Conservation (phyloP, 1,140 invertebrate species). For the Trachymyrmex septentrionalis region DNA sequence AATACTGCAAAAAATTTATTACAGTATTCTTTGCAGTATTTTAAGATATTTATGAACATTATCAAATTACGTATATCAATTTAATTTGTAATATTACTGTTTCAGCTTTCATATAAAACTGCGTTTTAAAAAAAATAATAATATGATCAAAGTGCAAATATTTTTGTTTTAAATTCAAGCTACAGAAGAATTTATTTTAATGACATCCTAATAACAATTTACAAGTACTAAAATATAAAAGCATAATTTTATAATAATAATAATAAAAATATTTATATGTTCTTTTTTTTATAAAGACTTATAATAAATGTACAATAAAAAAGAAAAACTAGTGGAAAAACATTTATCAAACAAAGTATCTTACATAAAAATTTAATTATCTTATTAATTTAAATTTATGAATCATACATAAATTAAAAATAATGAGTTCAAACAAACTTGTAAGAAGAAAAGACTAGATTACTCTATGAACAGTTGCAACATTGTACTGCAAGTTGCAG, state of each 20-base stretch:
- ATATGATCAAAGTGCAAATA: no score
- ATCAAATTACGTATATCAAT: no score
- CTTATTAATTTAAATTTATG: not conserved
- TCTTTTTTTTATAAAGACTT: not conserved
- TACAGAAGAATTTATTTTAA: not conserved
- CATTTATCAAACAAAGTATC: not conserved
- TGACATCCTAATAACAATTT: not conserved
- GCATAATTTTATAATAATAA: not conserved
- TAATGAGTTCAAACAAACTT: not conserved
- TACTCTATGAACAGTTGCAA: not conserved
- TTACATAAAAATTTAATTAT: not conserved
- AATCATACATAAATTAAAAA: not conserved
- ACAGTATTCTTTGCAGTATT: no score
- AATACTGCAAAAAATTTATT: no score
- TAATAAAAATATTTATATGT: not conserved
- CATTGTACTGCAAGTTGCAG: slow-evolving; percentile 24
- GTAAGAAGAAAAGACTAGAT: not conserved
- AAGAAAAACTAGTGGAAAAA: not conserved
- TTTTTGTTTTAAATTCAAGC: not conserved
- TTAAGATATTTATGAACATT: no score
- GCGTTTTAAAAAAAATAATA: no score
- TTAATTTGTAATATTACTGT: no score
- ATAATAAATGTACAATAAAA: slow-evolving; percentile 9
- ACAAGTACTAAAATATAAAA: not conserved
- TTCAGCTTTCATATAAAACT: no score